Evolutionary conservation across 2,888 invertebrate species (phyloP), one percentile per base, ranked within the genome.

Genomic region (Dicyrtomina minuta): DNA sequence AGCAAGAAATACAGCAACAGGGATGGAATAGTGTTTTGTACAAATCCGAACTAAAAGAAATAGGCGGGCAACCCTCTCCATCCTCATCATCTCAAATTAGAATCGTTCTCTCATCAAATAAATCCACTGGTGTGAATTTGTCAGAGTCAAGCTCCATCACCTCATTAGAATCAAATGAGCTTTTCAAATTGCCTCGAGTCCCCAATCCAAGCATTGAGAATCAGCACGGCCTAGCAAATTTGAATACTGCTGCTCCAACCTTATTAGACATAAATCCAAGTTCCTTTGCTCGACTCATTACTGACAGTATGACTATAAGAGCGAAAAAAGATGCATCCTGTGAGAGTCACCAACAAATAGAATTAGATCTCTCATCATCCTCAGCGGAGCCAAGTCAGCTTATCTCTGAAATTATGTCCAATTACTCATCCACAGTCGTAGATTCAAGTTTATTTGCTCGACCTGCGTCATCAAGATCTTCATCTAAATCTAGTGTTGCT

Each of bases 151-250:
- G 27, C 22, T 64, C 64, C 39, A 20, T 49, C 12, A 17, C 53
- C 3, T 53, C 53, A 15, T 15, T 26, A 17, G 51, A 17, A 2
- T 58, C 58, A 13, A 33, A 15, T 22, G 49, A 46, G 8, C 15
- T 62, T 2, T 39, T 53, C 22, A 53, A 22, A 13, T 41, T 65
- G 22, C 65, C 65, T 41, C 22, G 55, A 53, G 65, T 65, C 17
- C 65, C 65, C 10, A 65, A 65, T 43, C 65, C 65, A 12, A 65
- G 65, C 55, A 55, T 65, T 1, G 55, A 53, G 8, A 65, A 65
- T 55, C 24, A 39, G 12, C 22, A 41, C 2, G 64, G 51, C 1
- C 53, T 65, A n/a, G 43, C 39, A 24, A 20, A 65, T 65, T 41
- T 39, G 8, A 65, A 10, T 41, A 17, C 41, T 1, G 24, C 55